Evolutionary conservation across 2,888 invertebrate species (phyloP).

Genomic region (Calameuta filiformis): DNA sequence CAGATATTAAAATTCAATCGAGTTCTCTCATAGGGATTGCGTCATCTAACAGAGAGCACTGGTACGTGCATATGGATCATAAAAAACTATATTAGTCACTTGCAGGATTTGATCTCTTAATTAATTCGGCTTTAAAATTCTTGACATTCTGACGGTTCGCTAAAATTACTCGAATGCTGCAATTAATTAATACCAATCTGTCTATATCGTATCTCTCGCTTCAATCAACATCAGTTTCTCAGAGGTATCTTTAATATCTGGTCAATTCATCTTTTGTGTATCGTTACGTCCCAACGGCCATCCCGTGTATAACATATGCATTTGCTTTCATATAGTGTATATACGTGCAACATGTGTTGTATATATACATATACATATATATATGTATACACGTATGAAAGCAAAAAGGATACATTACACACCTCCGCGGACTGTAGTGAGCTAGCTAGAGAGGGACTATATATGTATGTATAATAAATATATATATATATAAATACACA

Average conservation of each 20-base stretch:
- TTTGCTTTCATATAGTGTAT: neutral
- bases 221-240: neutral
- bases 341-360: neutral
- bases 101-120: neutral
- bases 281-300: neutral
- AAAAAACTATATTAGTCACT: neutral
- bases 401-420: constrained; percentile 18
- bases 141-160: neutral
- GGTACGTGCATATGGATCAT: neutral
- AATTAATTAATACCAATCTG: neutral
- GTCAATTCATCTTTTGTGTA: neutral
- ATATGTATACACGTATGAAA: constrained; percentile 23
- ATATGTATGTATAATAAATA: constrained; percentile 42
- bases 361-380: constrained; percentile 45
- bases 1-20: neutral
- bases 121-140: neutral
- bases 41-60: neutral
- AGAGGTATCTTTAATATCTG: neutral
- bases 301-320: neutral
- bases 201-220: neutral
- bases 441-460: constrained; percentile 58
- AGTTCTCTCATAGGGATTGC: neutral
- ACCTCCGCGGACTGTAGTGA: constrained; percentile 57
- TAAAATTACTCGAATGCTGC: neutral
- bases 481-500: neutral